Conservation (phyloP, 1,140 invertebrate species). For the Hycleus phaleratus region DNA sequence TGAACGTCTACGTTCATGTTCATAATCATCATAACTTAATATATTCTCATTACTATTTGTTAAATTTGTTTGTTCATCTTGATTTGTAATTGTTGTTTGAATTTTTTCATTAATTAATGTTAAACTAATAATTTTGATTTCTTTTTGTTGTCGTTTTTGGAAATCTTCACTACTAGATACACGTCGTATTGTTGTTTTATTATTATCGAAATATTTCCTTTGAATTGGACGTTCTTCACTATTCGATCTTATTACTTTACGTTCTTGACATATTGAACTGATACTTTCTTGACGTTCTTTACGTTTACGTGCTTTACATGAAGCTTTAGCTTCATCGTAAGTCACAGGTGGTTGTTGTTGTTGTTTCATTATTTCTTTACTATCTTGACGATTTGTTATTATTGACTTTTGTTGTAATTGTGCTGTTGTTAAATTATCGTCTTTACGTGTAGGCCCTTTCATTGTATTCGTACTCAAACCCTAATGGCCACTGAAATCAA, state of each 20-base stretch:
- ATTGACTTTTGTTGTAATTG: conserved; percentile 4
- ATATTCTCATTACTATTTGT: conserved; percentile 10
- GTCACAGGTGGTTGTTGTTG: conserved; percentile 17
- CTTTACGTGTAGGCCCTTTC: conserved; percentile 35
- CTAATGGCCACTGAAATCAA: too few relatives aligned
- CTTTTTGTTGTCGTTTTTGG: conserved; percentile 40
- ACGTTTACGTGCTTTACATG: conserved; percentile 53
- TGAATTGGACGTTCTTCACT: conserved; percentile 55
- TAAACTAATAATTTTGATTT: conserved; percentile 4
- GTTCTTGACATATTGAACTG: conserved; percentile 56
- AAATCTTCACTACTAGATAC: conserved; percentile 61
- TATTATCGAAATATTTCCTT: conserved; percentile 38
- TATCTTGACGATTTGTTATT: conserved; percentile 5
- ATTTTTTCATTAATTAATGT: neutral
- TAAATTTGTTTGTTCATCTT: conserved; percentile 7
- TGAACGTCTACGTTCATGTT: conserved; percentile 41
- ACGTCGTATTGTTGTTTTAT: conserved; percentile 47
- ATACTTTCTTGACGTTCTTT: conserved; percentile 67
- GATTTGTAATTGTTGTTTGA: conserved; percentile 10
- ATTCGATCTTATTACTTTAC: conserved; percentile 68
- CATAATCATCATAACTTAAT: conserved; percentile 30
- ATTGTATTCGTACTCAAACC: conserved; percentile 9
- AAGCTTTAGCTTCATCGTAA: conserved; percentile 35
- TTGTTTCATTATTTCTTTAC: conserved; percentile 7
- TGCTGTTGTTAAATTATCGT: conserved; percentile 10